These are phyloP conservation scores for Girardinus metallicus DNA, from an alignment of 2,797 vertebrate genomes.

Conservation along the genomic window DNA sequence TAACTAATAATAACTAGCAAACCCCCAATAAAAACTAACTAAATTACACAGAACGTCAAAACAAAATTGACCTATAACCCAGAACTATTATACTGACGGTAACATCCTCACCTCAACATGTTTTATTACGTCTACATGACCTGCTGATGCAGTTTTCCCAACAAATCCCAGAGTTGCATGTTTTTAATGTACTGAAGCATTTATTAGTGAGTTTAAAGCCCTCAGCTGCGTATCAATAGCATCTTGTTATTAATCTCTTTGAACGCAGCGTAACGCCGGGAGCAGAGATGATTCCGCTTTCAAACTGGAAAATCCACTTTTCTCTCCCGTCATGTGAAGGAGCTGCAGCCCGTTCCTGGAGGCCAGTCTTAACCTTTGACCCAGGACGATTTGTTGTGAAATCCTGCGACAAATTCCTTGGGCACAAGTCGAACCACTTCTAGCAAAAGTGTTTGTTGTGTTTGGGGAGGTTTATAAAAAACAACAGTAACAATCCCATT, in stretches of 20 bases:
- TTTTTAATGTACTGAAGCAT: conserved; percentile 28
- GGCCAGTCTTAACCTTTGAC: conserved; percentile 84
- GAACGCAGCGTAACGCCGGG: conserved; percentile 77
- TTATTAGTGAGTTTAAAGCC: conserved; percentile 38
- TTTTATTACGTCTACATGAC: not conserved
- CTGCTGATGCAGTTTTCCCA: not conserved
- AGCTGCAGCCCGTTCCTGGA: conserved; percentile 68
- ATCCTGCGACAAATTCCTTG: conserved; percentile 70
- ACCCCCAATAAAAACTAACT: no score
- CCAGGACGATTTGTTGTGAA: conserved; percentile 76
- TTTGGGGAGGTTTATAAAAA: conserved; percentile 42
- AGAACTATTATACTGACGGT: no score
- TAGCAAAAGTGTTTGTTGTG: conserved; percentile 77
- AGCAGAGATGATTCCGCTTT: conserved; percentile 76
- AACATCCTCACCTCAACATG: not conserved
- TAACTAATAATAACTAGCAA: no score
- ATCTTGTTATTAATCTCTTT: conserved; percentile 84
- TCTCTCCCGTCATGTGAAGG: conserved; percentile 59
- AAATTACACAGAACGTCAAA: no score
- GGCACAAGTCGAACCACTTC: conserved; percentile 76
- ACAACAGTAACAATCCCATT: conserved; percentile 81
- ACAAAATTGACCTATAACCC: no score
- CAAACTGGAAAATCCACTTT: conserved; percentile 82
- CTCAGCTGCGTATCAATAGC: conserved; percentile 72
- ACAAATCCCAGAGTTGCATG: conserved; percentile 2